phyloP scores from a whole-genome alignment of 2,797 vertebrate genomes.

The Spizella passerina region DNA sequence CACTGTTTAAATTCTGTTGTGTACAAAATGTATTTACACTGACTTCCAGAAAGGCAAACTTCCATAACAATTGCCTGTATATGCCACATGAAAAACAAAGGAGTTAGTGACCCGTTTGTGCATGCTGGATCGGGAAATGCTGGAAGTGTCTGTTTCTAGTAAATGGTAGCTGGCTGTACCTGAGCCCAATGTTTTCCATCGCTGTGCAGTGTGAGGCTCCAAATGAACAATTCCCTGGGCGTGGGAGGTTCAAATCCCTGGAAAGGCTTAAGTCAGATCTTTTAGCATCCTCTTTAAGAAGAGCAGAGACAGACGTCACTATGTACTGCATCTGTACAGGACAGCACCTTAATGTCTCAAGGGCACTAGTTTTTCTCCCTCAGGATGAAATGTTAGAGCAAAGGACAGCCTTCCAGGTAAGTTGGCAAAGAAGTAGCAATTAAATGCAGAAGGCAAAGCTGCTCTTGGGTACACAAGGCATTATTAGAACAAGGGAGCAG shows the following conservation, averaged over 20 bases:
- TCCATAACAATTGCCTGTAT: neutral
- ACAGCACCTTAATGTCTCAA: neutral
- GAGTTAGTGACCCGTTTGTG: neutral
- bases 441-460: neutral
- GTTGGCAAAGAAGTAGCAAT: neutral
- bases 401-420: neutral
- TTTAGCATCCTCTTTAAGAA: neutral
- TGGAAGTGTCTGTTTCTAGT: neutral
- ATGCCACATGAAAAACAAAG: neutral
- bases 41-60: neutral
- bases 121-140: neutral
- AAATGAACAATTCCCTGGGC: neutral
- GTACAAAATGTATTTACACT: neutral
- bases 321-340: rapidly evolving
- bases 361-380: neutral
- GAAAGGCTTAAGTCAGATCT: neutral
- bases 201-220: rapidly evolving
- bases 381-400: neutral
- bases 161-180: neutral
- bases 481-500: neutral
- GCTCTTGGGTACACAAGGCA: neutral
- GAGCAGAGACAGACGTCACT: neutral
- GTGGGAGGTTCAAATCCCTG: neutral
- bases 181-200: neutral
- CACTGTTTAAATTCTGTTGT: neutral